These are phyloP conservation scores for Danio rerio DNA, from an alignment of 2,113 vertebrate species.

Conservation along the genomic window DNA sequence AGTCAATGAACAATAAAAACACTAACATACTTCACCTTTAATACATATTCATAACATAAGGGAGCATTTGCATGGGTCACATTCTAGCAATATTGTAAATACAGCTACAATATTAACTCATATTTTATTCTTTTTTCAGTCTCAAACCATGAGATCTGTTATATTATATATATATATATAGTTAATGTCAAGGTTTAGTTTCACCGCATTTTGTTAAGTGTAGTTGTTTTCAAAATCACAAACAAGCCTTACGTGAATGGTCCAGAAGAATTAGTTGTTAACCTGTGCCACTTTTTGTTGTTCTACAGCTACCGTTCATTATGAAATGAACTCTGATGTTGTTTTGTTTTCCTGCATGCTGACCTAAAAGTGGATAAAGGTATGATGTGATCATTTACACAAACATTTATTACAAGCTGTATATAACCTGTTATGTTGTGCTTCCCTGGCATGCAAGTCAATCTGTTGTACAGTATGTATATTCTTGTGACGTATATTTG, in stretches of 20 bases:
- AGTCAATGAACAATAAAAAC: no score
- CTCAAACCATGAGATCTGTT: neutral
- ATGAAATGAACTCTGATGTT: conserved; percentile 43
- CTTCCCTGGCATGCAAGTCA: conserved; percentile 34
- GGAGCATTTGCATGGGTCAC: neutral
- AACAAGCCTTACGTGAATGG: neutral
- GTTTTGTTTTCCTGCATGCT: conserved; percentile 42
- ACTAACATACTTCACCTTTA: no score
- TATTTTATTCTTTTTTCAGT: neutral
- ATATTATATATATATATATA: neutral
- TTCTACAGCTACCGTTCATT: conserved; percentile 37
- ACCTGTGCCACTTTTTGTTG: conserved; percentile 24
- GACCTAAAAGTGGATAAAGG: conserved; percentile 56
- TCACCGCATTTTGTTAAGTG: neutral
- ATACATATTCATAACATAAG: neutral
- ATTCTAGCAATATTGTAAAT: neutral
- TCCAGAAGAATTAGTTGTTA: neutral
- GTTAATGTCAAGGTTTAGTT: neutral
- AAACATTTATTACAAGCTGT: neutral
- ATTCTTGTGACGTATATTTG: neutral
- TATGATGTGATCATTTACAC: conserved; percentile 15
- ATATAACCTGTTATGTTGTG: conserved; percentile 14
- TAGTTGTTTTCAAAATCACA: neutral
- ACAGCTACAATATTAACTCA: neutral
- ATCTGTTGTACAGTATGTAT: conserved; percentile 13